Percentiles rank a stretch among this genome's conserved stretches.
These are phyloP conservation scores for Collichthys lucidus DNA, from an alignment of 2,113 vertebrate species.

Conservation along the genomic window DNA sequence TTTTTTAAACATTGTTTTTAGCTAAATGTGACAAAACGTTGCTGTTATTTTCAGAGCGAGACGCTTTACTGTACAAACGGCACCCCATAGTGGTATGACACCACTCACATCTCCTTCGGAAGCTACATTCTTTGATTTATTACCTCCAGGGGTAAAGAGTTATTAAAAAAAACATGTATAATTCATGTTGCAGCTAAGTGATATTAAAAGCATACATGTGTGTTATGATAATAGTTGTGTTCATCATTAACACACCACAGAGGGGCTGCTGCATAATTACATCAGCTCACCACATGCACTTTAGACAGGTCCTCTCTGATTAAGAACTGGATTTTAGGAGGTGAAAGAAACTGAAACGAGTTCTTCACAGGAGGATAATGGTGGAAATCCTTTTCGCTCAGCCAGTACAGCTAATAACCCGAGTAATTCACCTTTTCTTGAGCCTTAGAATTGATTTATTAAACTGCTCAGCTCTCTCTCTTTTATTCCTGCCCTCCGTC, in stretches of 20 bases:
- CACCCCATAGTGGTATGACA: too few relatives aligned
- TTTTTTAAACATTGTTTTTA: too few relatives aligned
- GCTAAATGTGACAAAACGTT: too few relatives aligned
- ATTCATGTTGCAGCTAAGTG: slow-evolving; percentile 55
- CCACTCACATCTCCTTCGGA: background rate
- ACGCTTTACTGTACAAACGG: too few relatives aligned
- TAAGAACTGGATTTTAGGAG: slow-evolving; percentile 16
- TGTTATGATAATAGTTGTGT: slow-evolving; percentile 41
- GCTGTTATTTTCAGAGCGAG: too few relatives aligned
- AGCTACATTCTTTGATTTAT: slow-evolving; percentile 31
- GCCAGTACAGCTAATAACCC: slow-evolving; percentile 29
- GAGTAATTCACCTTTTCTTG: slow-evolving; percentile 26
- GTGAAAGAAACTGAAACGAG: slow-evolving; percentile 23
- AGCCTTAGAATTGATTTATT: slow-evolving; percentile 56
- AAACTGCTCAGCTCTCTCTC: slow-evolving; percentile 11
- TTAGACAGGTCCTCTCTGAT: slow-evolving; percentile 10
- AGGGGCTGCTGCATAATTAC: slow-evolving; percentile 9
- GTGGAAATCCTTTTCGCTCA: slow-evolving; percentile 24
- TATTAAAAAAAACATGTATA: slow-evolving; percentile 61
- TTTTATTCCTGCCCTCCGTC: slow-evolving; percentile 23
- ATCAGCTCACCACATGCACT: slow-evolving; percentile 7
- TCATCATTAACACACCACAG: slow-evolving; percentile 29
- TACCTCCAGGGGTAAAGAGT: slow-evolving; percentile 5
- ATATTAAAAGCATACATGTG: slow-evolving; percentile 51
- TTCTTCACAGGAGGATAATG: slow-evolving; percentile 16